phyloP scores from a whole-genome alignment of 1,140 invertebrate species.

The Drosophila tsacasi region DNA sequence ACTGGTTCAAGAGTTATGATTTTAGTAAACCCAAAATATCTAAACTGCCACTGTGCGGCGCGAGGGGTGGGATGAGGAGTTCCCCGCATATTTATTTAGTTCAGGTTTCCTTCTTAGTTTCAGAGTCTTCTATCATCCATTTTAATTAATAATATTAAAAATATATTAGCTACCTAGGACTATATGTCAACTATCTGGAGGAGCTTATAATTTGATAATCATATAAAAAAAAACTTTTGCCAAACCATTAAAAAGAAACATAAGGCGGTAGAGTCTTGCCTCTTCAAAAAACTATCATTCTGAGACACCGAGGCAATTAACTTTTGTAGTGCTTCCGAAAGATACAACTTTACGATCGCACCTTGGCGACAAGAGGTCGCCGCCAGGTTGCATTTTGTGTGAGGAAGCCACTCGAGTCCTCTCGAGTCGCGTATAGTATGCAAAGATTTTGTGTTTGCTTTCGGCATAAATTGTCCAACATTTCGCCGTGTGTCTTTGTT shows the following conservation, averaged over 20 bases:
- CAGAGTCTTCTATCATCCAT: background rate
- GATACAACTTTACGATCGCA: constrained; percentile 38
- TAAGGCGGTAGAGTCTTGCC: background rate
- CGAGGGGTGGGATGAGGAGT: constrained; percentile 47
- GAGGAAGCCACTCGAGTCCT: no score
- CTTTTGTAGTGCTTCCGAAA: constrained; percentile 18
- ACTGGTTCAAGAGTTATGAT: no score
- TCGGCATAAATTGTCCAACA: constrained; percentile 34
- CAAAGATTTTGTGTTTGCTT: constrained; percentile 31
- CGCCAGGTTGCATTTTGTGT: constrained; percentile 21
- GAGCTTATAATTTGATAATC: no score
- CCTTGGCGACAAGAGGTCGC: constrained; percentile 46
- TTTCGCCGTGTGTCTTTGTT: constrained; percentile 43
- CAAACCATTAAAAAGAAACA: background rate
- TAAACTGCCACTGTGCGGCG: no score
- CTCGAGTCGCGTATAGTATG: constrained; percentile 1
- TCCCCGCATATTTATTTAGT: background rate
- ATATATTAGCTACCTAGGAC: no score
- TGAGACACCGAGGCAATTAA: constrained; percentile 4
- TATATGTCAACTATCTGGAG: no score
- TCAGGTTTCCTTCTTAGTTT: background rate
- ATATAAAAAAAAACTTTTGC: background rate
- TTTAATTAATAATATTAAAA: background rate
- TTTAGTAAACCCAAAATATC: no score
- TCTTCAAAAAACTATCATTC: background rate